phyloP scores from a whole-genome alignment of 2,888 invertebrate species.

The Drosophila meridionalis region DNA sequence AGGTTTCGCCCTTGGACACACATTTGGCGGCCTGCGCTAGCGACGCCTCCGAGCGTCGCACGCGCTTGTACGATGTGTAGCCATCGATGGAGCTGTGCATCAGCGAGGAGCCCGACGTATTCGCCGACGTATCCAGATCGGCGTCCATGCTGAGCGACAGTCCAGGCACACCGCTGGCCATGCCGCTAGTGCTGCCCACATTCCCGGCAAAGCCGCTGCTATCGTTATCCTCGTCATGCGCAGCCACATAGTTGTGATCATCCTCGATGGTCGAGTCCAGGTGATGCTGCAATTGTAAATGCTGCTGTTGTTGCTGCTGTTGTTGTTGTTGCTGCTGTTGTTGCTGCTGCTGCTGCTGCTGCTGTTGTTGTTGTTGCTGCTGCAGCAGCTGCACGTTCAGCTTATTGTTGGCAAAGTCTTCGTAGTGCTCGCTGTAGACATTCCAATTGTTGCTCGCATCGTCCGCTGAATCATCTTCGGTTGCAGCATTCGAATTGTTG shows the following conservation, averaged over 20 bases:
- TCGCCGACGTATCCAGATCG: conserved; percentile 76
- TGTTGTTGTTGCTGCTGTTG: conserved; percentile 38
- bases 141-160: conserved; percentile 67
- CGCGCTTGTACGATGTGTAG: conserved; percentile 85
- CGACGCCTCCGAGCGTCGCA: conserved; percentile 91
- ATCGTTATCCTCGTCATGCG: conserved; percentile 81
- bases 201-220: conserved; percentile 70
- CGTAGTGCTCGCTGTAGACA: conserved; percentile 79
- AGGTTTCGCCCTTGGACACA: conserved; percentile 94
- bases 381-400: conserved; percentile 37
- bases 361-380: conserved; percentile 37
- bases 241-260: conserved; percentile 82
- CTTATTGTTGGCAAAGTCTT: conserved; percentile 60
- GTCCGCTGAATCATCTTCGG: conserved; percentile 81
- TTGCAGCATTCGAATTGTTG: conserved; percentile 72
- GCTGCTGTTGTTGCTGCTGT: conserved; percentile 23
- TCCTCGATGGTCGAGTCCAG: conserved; percentile 80
- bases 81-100: conserved; percentile 70
- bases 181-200: conserved; percentile 8
- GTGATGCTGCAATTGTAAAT: conserved; percentile 47
- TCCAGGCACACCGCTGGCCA: conserved; percentile 32
- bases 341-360: conserved; percentile 38
- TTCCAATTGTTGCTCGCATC: conserved; percentile 79
- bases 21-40: conserved; percentile 93
- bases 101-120: conserved; percentile 58